phyloP scores from a whole-genome alignment of 2,797 vertebrate species.

The Bovichtus diacanthus region DNA sequence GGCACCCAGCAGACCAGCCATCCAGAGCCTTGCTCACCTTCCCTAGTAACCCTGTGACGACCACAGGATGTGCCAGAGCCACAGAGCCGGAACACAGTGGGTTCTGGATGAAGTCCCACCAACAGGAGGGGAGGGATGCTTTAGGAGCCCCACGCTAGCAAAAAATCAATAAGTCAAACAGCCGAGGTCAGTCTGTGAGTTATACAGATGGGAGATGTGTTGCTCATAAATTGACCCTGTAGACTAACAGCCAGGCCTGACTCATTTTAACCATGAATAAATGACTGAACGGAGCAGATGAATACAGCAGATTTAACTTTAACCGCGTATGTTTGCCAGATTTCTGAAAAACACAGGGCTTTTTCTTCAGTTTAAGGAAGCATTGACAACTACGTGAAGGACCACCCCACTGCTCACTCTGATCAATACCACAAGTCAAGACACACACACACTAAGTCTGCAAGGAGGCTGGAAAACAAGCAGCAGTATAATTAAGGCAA shows the following conservation, averaged over 20 bases:
- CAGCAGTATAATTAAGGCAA: constrained; percentile 24
- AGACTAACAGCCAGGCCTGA: constrained; percentile 31
- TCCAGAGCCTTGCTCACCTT: constrained; percentile 52
- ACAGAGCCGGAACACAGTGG: constrained; percentile 22
- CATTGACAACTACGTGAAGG: constrained; percentile 34
- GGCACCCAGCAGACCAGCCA: constrained; percentile 49
- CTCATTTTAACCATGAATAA: constrained; percentile 57
- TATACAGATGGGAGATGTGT: constrained; percentile 64
- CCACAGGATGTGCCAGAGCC: constrained; percentile 41
- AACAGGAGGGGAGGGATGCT: constrained; percentile 53
- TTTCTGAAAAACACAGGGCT: constrained; percentile 27
- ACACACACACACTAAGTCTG: constrained; percentile 27
- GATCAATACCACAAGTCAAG: constrained; percentile 71
- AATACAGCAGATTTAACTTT: constrained; percentile 34
- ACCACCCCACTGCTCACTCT: constrained; percentile 63
- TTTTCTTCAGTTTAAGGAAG: constrained; percentile 52
- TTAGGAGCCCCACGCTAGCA: constrained; percentile 57
- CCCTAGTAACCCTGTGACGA: constrained; percentile 41
- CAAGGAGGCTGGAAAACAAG: constrained; percentile 42
- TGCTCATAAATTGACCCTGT: constrained; percentile 65
- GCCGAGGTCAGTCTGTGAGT: constrained; percentile 74
- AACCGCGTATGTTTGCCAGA: constrained; percentile 41
- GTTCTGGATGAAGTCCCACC: constrained; percentile 58
- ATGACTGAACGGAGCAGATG: constrained; percentile 33
- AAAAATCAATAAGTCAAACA: constrained; percentile 78